A percentile compares a stretch with the other conserved stretches of the same genome.
Conservation (phyloP, 2,888 invertebrate genomes). For the Tholera decimalis region DNA sequence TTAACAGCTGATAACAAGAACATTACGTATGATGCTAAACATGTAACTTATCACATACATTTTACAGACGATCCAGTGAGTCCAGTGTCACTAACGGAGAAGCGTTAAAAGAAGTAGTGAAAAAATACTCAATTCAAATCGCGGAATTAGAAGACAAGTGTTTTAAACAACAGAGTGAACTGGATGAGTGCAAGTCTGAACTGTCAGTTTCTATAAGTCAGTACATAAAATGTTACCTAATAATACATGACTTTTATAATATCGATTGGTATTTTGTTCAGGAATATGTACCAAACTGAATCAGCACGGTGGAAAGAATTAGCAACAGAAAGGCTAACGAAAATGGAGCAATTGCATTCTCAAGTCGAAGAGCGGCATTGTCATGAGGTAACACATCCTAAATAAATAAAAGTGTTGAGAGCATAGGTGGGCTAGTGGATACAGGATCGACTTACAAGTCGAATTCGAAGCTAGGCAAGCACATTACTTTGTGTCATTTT, state of each 20-base stretch:
- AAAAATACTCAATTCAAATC: conserved; percentile 85
- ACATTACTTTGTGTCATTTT: no score
- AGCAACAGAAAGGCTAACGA: conserved; percentile 92
- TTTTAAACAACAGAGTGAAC: conserved; percentile 84
- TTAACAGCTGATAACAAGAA: conserved; percentile 69
- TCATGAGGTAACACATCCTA: conserved; percentile 84
- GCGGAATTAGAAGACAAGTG: conserved; percentile 83
- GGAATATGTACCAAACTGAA: conserved; percentile 82
- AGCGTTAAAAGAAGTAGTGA: conserved; percentile 75
- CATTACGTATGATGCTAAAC: conserved; percentile 61
- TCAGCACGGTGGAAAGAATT: conserved; percentile 92
- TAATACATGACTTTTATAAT: not conserved
- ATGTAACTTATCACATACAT: conserved; percentile 65
- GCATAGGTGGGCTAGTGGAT: no score
- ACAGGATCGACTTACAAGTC: no score
- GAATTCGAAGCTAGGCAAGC: no score
- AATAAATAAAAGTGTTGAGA: not conserved
- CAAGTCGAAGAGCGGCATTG: conserved; percentile 92
- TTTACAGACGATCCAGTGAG: conserved; percentile 80
- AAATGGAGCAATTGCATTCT: conserved; percentile 92
- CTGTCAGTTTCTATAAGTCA: conserved; percentile 83
- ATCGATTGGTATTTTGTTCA: conserved; percentile 47
- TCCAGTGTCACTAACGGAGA: conserved; percentile 71
- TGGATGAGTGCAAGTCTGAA: conserved; percentile 84
- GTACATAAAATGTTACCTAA: not conserved